These are phyloP conservation scores for Corydoras sp. DNA, from an alignment of 2,113 vertebrate species.

Conservation along the genomic window DNA sequence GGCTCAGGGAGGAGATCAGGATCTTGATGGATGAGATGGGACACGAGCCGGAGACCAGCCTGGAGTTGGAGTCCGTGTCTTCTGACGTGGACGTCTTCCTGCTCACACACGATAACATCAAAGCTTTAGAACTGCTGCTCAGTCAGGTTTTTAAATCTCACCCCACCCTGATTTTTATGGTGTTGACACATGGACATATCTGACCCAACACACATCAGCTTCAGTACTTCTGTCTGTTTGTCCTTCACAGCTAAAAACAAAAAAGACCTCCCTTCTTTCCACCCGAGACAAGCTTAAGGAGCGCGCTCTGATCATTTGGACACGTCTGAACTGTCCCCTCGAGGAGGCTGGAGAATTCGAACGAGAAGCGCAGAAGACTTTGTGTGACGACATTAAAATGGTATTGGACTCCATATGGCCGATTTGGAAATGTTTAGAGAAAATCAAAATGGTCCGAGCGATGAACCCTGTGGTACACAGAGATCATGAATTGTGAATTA, in stretches of 20 bases:
- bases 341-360: conserved; percentile 35
- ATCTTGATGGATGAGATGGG: conserved; percentile 55
- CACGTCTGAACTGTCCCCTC: conserved; percentile 43
- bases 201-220: too few relatives aligned
- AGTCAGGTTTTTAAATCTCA: conserved; percentile 43
- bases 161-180: too few relatives aligned
- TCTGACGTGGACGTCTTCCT: conserved; percentile 53
- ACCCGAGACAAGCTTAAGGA: conserved; percentile 46
- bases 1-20: conserved; percentile 50
- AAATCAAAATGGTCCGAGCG: background rate
- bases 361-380: conserved; percentile 20
- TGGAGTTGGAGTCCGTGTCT: conserved; percentile 57
- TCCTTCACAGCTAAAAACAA: conserved; percentile 41
- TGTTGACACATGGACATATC: too few relatives aligned
- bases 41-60: conserved; percentile 53
- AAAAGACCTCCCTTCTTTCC: conserved; percentile 41
- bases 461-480: too few relatives aligned
- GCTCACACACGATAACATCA: conserved; percentile 59
- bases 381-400: conserved; percentile 45
- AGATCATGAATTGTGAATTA: too few relatives aligned
- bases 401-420: conserved; percentile 23
- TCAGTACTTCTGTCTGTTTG: background rate
- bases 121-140: conserved; percentile 53
- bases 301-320: conserved; percentile 44
- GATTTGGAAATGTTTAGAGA: background rate